phyloP scores from a whole-genome alignment of 2,113 vertebrate species.

The Parotia lawesii region DNA sequence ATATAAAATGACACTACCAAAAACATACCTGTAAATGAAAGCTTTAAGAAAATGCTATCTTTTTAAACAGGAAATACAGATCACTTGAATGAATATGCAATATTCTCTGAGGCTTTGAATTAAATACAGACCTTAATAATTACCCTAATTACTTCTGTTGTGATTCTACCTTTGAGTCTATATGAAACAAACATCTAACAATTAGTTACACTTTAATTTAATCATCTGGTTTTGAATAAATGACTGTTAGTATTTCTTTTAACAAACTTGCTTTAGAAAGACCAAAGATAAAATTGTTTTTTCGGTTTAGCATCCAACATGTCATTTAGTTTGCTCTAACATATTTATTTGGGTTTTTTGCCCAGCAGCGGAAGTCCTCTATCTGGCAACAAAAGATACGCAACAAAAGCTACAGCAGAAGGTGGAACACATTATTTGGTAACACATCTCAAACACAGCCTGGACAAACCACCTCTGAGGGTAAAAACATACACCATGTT shows the following conservation, averaged over 20 bases:
- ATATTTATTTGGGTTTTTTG: constrained; percentile 33
- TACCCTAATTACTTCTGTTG: constrained; percentile 68
- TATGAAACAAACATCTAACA: constrained; percentile 67
- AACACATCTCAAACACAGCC: constrained; percentile 49
- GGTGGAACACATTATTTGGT: constrained; percentile 48
- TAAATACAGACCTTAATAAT: constrained; percentile 69
- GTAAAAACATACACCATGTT: constrained; percentile 48
- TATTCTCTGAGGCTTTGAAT: constrained; percentile 56
- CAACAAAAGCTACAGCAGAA: constrained; percentile 47
- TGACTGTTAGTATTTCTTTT: constrained; percentile 23
- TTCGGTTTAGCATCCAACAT: constrained; percentile 32
- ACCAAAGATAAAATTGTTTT: constrained; percentile 42
- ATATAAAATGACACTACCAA: neutral
- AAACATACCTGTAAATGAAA: constrained; percentile 34
- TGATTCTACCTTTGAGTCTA: constrained; percentile 68
- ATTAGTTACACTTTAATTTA: constrained; percentile 56
- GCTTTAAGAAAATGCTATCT: neutral
- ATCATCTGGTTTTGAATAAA: constrained; percentile 52
- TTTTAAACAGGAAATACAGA: constrained; percentile 21
- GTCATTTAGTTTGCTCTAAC: constrained; percentile 11
- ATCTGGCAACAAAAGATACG: neutral
- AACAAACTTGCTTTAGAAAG: constrained; percentile 39
- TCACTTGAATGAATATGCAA: constrained; percentile 46
- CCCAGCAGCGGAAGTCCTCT: constrained; percentile 13
- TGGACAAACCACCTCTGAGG: constrained; percentile 41